Evolutionary conservation across 2,113 vertebrate species (phyloP).

Genomic region (Sclerurus mexicanus): DNA sequence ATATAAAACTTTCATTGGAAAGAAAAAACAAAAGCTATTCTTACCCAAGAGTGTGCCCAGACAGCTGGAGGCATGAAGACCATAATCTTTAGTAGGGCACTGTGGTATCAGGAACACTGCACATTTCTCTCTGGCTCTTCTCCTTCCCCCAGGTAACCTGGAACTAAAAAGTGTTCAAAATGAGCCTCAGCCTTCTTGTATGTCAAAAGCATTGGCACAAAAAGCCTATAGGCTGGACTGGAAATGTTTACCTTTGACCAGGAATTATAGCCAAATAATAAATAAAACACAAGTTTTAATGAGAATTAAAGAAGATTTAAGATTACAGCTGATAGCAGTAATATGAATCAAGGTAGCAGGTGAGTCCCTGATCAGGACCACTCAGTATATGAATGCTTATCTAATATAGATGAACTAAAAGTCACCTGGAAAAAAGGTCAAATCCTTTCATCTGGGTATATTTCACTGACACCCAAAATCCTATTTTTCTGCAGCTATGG

Average conservation of each 20-base stretch:
- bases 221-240: neutral
- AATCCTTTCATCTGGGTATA: neutral
- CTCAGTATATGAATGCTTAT: neutral
- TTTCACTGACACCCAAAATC: neutral
- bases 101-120: neutral
- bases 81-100: neutral
- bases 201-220: neutral
- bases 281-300: neutral
- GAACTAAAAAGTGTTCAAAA: neutral
- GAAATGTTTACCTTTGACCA: neutral
- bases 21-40: accelerated
- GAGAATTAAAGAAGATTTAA: neutral
- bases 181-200: neutral
- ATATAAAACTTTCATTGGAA: neutral
- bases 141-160: neutral
- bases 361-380: neutral
- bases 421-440: neutral
- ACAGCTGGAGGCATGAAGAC: neutral
- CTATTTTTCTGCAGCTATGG: neutral
- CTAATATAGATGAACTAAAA: neutral
- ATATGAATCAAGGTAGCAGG: neutral
- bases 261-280: neutral
- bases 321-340: neutral
- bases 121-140: neutral
- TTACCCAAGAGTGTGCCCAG: neutral